Conservation (phyloP, 2,113 vertebrate species). For the Microtus pennsylvanicus region DNA sequence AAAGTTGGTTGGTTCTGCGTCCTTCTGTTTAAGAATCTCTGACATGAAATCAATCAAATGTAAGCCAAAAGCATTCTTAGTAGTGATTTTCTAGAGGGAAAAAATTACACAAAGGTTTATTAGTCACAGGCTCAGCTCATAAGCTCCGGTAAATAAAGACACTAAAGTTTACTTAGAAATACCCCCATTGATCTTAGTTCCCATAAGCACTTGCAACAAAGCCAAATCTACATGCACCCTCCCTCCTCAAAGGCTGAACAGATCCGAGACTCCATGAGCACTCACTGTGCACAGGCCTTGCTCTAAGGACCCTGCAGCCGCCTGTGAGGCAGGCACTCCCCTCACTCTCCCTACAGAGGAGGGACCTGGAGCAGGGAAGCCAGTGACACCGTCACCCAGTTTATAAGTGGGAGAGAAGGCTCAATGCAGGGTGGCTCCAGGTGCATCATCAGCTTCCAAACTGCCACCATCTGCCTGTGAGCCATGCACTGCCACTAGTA, state of each 20-base stretch:
- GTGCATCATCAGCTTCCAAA: neutral
- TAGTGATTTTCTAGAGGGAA: constrained; percentile 95
- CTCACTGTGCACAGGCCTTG: neutral
- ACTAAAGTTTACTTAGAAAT: neutral
- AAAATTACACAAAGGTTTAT: constrained; percentile 64
- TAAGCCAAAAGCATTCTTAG: constrained; percentile 96
- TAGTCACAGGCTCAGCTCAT: neutral
- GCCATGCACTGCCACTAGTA: neutral
- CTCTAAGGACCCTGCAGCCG: neutral
- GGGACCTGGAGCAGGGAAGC: neutral
- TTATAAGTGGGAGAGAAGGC: neutral
- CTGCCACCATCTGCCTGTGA: neutral
- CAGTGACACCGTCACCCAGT: neutral
- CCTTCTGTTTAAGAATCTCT: constrained; percentile 95
- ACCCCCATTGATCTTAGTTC: neutral
- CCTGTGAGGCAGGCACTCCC: neutral
- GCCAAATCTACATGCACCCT: neutral
- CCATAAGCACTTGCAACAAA: neutral
- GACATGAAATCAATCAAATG: constrained; percentile 98
- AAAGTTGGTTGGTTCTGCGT: constrained; percentile 93
- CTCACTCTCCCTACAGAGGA: neutral
- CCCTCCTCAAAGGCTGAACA: neutral
- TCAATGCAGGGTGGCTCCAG: constrained; percentile 6
- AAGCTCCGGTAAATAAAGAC: neutral
- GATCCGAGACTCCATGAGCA: neutral